A percentile compares a stretch with the other conserved stretches of the same genome.
These are phyloP conservation scores for Rhinella marina DNA, from an alignment of 2,797 vertebrate genomes.

Conservation along the genomic window DNA sequence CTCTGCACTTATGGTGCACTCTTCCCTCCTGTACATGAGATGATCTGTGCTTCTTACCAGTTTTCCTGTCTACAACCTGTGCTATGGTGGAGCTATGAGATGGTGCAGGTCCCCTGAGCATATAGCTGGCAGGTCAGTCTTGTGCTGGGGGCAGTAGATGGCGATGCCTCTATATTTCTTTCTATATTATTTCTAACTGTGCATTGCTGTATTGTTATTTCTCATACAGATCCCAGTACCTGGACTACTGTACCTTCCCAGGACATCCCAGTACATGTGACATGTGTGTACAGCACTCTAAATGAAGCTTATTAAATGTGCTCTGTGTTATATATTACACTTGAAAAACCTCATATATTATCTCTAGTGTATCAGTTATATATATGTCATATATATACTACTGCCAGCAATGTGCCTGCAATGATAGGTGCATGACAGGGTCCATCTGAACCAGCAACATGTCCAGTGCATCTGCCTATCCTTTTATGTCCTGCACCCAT, in stretches of 20 bases:
- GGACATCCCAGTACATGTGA: not conserved
- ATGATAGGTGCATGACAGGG: not conserved
- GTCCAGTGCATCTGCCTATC: not conserved
- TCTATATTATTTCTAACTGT: not conserved
- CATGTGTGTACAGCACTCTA: not conserved
- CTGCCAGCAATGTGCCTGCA: not conserved
- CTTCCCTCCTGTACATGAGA: not conserved
- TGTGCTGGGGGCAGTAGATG: not conserved
- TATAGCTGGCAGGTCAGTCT: not conserved
- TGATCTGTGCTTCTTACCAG: not conserved
- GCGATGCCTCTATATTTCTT: not conserved
- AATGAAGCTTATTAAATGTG: not conserved
- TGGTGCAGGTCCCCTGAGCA: not conserved
- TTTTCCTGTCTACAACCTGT: not conserved
- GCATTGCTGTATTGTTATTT: not conserved
- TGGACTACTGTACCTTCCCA: not conserved
- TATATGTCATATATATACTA: not conserved
- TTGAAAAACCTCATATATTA: not conserved
- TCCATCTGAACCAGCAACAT: not conserved
- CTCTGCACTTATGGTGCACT: not conserved
- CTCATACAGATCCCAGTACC: not conserved
- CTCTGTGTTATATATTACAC: not conserved
- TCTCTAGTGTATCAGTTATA: not conserved
- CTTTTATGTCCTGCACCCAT: not conserved
- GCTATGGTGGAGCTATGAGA: not conserved